These are phyloP conservation scores for Cephus cinctus DNA, from an alignment of 1,140 invertebrate genomes.

Conservation along the genomic window DNA sequence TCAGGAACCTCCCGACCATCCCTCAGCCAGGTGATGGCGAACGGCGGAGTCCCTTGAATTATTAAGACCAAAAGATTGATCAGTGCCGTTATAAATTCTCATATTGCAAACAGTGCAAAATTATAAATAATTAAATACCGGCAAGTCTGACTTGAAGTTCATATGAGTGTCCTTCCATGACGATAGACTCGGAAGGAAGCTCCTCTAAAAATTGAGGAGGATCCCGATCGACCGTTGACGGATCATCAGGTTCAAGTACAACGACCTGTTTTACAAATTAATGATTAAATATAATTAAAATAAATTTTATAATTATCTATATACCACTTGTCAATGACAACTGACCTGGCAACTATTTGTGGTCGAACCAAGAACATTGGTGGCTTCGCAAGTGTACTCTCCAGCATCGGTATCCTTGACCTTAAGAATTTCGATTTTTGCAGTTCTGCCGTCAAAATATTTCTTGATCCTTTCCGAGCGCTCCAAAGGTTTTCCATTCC, in stretches of 20 bases:
- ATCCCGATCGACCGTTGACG: conserved; percentile 32
- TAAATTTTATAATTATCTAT: conserved; percentile 6
- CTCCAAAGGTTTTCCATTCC: conserved; percentile 57
- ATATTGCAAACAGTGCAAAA: not conserved
- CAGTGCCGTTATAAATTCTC: not conserved
- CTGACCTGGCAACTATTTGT: conserved; percentile 38
- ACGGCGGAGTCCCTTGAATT: conserved; percentile 62
- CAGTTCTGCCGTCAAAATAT: conserved; percentile 46
- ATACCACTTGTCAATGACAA: not conserved
- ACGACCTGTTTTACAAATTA: conserved; percentile 27
- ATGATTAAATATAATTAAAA: not conserved
- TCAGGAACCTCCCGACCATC: conserved; percentile 68
- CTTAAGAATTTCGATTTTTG: conserved; percentile 56
- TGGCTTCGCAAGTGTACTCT: conserved; percentile 72
- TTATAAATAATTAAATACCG: conserved; percentile 32
- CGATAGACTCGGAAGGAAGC: conserved; percentile 50
- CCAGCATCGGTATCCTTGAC: conserved; percentile 59
- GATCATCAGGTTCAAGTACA: conserved; percentile 29
- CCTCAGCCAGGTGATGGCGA: conserved; percentile 70
- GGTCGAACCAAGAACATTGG: conserved; percentile 56
- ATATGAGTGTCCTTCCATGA: conserved; percentile 63
- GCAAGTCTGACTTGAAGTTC: conserved; percentile 58
- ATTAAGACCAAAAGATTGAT: conserved; percentile 12
- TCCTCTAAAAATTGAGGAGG: conserved; percentile 55
- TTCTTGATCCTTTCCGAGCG: conserved; percentile 41